Percentiles rank a stretch among this genome's conserved stretches.
These are phyloP conservation scores for Camelus bactrianus DNA, from an alignment of 2,113 vertebrate genomes.

Conservation along the genomic window DNA sequence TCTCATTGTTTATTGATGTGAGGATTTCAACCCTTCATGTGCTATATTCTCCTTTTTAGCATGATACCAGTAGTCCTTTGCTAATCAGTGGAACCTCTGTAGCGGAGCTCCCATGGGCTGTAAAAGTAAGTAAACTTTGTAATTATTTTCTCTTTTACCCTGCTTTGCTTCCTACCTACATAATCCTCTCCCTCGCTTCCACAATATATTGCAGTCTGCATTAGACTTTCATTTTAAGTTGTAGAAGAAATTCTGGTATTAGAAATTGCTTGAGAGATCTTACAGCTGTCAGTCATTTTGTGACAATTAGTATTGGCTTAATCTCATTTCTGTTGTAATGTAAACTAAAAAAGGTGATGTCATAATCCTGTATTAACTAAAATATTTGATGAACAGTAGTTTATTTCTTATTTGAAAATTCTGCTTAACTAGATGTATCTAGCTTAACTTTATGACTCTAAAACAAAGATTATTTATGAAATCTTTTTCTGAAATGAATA, in stretches of 20 bases:
- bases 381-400: conserved; percentile 13
- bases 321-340: background rate
- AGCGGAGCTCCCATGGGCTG: conserved; percentile 93
- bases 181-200: background rate
- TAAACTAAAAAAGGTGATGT: conserved; percentile 46
- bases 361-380: conserved; percentile 26
- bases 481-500: background rate
- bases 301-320: background rate
- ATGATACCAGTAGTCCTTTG: conserved; percentile 93
- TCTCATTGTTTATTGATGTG: conserved; percentile 25
- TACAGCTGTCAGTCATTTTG: conserved; percentile 26
- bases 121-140: conserved; percentile 91
- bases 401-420: conserved; percentile 61
- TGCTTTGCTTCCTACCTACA: background rate
- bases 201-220: background rate
- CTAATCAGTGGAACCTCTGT: conserved; percentile 87
- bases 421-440: conserved; percentile 3
- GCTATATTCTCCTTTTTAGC: conserved; percentile 84
- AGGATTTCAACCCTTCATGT: background rate
- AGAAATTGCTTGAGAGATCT: background rate
- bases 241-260: background rate
- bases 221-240: conserved; percentile 6
- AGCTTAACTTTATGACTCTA: background rate
- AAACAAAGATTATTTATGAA: conserved; percentile 9
- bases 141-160: background rate